Evolutionary conservation across 2,113 vertebrate species (phyloP).

Genomic region (Channa argus): DNA sequence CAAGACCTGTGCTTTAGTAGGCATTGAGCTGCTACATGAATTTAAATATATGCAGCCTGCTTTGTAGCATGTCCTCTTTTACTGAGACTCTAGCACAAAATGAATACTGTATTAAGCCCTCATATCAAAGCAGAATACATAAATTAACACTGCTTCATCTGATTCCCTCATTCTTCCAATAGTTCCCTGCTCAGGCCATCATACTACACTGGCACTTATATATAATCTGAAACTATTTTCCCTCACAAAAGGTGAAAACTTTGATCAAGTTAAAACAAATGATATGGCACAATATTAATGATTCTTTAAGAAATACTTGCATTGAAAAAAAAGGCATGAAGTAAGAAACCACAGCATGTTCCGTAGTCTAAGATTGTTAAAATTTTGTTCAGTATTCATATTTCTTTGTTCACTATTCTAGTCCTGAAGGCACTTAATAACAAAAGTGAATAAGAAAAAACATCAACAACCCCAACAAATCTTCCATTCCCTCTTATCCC

Average conservation of each 20-base stretch:
- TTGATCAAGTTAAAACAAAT: constrained; percentile 82
- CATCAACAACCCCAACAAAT: constrained; percentile 50
- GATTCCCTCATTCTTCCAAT: constrained; percentile 70
- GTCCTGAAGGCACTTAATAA: constrained; percentile 94
- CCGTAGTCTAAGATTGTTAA: constrained; percentile 48
- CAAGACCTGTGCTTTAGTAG: constrained; percentile 76
- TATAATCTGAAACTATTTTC: constrained; percentile 60
- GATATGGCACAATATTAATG: constrained; percentile 71
- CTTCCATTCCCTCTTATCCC: constrained; percentile 25
- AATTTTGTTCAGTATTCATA: constrained; percentile 70
- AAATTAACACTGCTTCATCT: constrained; percentile 74
- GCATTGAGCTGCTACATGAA: constrained; percentile 62
- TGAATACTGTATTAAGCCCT: constrained; percentile 73
- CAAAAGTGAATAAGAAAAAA: constrained; percentile 73
- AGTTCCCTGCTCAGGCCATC: constrained; percentile 78
- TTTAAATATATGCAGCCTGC: constrained; percentile 56
- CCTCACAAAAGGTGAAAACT: constrained; percentile 76
- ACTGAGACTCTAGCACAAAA: constrained; percentile 51
- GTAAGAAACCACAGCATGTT: constrained; percentile 86
- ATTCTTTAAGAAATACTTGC: constrained; percentile 78
- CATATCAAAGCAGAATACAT: constrained; percentile 69
- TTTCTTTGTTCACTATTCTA: constrained; percentile 67
- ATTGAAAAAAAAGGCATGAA: constrained; percentile 83
- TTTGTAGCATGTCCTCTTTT: constrained; percentile 54
- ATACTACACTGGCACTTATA: constrained; percentile 79